A percentile compares a stretch with the other conserved stretches of the same genome.
Conservation (phyloP, 1,140 invertebrate genomes). For the Drosophila erecta region DNA sequence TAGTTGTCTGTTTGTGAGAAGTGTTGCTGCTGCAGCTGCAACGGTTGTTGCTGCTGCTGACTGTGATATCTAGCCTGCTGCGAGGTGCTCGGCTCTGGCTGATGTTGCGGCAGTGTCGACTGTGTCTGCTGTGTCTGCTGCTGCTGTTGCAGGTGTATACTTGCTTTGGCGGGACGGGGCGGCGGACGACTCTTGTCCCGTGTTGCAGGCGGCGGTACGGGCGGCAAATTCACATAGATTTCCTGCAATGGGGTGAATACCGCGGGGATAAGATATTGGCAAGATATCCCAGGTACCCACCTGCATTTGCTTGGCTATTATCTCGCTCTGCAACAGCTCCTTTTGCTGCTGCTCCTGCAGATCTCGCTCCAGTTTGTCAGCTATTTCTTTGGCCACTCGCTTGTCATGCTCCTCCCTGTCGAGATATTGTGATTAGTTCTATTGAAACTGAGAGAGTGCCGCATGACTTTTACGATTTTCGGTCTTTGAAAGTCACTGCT, state of each 20-base stretch:
- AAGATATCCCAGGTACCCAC: conserved; percentile 47
- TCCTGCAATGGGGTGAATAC: conserved; percentile 53
- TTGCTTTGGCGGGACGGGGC: conserved; percentile 82
- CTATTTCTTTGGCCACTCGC: conserved; percentile 88
- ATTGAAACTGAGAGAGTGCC: conserved; percentile 6
- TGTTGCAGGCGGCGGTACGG: conserved; percentile 71
- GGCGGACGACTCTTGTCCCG: conserved; percentile 70
- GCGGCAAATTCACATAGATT: conserved; percentile 82
- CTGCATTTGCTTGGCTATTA: conserved; percentile 85
- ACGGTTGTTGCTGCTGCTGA: conserved; percentile 58
- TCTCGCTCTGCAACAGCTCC: conserved; percentile 86
- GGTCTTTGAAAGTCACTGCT: neutral
- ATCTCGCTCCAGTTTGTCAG: conserved; percentile 88
- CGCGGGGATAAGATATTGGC: no score
- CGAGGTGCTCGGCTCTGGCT: conserved; percentile 67
- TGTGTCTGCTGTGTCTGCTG: conserved; percentile 22
- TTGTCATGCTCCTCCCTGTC: conserved; percentile 90
- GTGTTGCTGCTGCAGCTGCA: conserved; percentile 69
- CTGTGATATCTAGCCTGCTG: conserved; percentile 74
- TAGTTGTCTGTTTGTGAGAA: conserved; percentile 82
- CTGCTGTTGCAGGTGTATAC: conserved; percentile 66
- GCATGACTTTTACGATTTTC: conserved; percentile 11
- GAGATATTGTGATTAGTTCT: conserved; percentile 23
- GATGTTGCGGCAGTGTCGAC: conserved; percentile 39
- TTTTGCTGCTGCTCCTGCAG: conserved; percentile 85